Conservation (phyloP, 2,113 vertebrate species). For the Istiophorus platypterus region DNA sequence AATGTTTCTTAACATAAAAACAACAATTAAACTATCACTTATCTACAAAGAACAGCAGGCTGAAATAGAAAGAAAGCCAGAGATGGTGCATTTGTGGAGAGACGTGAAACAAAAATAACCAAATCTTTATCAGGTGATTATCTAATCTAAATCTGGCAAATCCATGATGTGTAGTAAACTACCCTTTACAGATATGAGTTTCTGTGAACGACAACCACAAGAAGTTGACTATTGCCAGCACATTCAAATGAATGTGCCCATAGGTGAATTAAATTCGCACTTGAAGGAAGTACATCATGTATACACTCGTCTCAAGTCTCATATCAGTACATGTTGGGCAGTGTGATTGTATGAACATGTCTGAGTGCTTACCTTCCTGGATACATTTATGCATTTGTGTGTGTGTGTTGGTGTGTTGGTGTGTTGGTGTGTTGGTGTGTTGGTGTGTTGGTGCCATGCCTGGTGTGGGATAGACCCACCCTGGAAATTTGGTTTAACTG, state of each 20-base stretch:
- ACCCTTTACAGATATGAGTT: not conserved
- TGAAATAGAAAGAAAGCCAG: not conserved
- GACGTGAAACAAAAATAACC: constrained; percentile 2
- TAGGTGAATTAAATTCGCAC: not conserved
- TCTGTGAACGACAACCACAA: not conserved
- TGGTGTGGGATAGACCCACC: constrained; percentile 19
- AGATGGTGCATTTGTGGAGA: not conserved
- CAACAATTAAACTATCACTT: not conserved
- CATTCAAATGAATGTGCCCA: constrained; percentile 11
- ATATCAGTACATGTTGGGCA: constrained; percentile 7
- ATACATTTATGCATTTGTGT: constrained; percentile 22
- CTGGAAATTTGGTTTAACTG: constrained; percentile 47
- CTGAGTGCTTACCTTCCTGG: not conserved
- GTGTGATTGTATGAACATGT: constrained; percentile 33
- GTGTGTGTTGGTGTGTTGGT: no score
- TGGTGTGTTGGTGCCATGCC: constrained; percentile 3
- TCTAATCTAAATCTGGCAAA: not conserved
- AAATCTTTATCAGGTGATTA: not conserved
- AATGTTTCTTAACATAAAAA: not conserved
- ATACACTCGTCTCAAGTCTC: constrained; percentile 9
- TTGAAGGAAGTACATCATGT: not conserved
- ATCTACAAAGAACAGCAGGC: not conserved
- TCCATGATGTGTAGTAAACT: not conserved
- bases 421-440: no score
- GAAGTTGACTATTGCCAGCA: not conserved